Conservation (phyloP, 2,888 invertebrate genomes). For the Ischnus inquisitorius region DNA sequence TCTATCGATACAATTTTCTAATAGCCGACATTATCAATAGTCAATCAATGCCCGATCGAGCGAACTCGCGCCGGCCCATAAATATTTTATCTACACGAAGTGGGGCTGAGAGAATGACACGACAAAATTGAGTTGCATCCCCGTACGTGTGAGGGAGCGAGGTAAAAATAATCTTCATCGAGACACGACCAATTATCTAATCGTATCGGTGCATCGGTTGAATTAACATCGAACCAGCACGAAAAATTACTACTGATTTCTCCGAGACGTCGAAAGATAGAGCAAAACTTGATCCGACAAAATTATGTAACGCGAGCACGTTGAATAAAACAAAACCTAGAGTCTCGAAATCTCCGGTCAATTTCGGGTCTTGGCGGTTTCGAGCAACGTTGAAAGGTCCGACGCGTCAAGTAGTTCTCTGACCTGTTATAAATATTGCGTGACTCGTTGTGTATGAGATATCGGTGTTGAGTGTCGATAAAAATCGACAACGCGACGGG, state of each 20-base stretch:
- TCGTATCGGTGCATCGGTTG: too few species aligned
- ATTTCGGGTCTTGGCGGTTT: too few species aligned
- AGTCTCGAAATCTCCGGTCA: too few species aligned
- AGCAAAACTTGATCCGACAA: too few species aligned
- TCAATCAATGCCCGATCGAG: slow-evolving; percentile 20
- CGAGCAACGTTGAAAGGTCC: not conserved
- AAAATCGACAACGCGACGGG: slow-evolving; percentile 72
- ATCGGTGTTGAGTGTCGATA: slow-evolving; percentile 77
- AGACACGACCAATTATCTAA: too few species aligned
- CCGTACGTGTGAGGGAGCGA: not conserved
- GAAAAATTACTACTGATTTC: too few species aligned
- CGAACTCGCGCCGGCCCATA: not conserved
- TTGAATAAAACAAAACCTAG: too few species aligned
- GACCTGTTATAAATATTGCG: slow-evolving; percentile 27
- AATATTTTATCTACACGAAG: slow-evolving; percentile 17
- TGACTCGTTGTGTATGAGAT: slow-evolving; percentile 45
- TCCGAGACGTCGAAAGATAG: too few species aligned
- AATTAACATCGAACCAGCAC: too few species aligned
- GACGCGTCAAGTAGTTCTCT: not conserved
- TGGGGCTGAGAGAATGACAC: not conserved
- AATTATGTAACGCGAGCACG: too few species aligned
- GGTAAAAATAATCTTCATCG: too few species aligned
- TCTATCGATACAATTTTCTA: not conserved
- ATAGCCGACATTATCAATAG: slow-evolving; percentile 32
- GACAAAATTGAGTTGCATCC: not conserved